A percentile compares a stretch with the other conserved stretches of the same genome.
phyloP scores from a whole-genome alignment of 2,797 vertebrate species.

The Oreochromis mossambicus region DNA sequence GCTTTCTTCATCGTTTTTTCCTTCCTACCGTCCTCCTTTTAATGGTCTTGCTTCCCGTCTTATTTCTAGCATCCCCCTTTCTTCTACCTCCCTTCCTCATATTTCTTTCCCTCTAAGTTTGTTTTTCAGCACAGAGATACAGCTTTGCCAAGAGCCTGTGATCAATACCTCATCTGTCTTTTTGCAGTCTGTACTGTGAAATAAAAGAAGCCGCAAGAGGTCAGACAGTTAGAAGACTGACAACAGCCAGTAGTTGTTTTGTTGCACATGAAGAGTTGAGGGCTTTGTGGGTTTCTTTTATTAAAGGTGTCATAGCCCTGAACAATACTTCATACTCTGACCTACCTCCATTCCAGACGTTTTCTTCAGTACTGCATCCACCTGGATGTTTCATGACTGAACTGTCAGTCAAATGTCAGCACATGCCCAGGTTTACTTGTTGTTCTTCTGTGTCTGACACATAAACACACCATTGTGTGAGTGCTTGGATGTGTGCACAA shows the following conservation, averaged over 20 bases:
- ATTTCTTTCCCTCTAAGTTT: background rate
- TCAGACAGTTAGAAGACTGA: constrained; percentile 3
- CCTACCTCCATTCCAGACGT: background rate
- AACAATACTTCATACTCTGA: background rate
- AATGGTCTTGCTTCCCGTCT: background rate
- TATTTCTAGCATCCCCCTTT: background rate
- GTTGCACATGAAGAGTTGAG: constrained; percentile 17
- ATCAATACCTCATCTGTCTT: constrained; percentile 49
- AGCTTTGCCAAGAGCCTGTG: constrained; percentile 11
- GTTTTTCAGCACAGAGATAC: background rate
- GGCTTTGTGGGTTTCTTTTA: constrained; percentile 4
- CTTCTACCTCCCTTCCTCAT: background rate
- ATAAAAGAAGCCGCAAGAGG: constrained; percentile 32
- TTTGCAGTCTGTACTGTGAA: constrained; percentile 11
- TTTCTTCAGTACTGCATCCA: background rate
- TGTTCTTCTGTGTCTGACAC: background rate
- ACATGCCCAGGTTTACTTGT: background rate
- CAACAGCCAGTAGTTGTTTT: constrained; percentile 27
- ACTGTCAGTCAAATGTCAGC: constrained; percentile 40
- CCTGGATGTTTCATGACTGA: constrained; percentile 13
- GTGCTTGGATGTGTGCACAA: background rate
- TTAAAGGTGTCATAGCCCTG: constrained; percentile 26
- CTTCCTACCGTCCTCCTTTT: background rate
- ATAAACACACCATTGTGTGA: background rate
- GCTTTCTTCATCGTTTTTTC: background rate